phyloP scores from a whole-genome alignment of 2,888 invertebrate genomes.

The Temnothorax rugatulus region DNA sequence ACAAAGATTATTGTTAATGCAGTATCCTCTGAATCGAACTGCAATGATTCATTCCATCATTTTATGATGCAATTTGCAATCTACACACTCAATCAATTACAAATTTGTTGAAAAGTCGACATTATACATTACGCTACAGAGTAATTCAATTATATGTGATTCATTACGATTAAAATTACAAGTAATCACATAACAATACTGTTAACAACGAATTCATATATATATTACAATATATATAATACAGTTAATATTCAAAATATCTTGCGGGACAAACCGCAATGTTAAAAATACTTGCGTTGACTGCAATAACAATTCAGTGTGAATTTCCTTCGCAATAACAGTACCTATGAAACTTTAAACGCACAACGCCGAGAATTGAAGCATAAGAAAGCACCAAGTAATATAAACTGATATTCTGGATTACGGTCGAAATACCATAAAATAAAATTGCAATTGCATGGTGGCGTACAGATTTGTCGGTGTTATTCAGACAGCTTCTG shows the following conservation, averaged over 20 bases:
- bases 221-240: constrained; percentile 59
- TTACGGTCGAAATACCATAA: not conserved
- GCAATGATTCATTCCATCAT: not conserved
- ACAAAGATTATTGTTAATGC: constrained; percentile 4
- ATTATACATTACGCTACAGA: constrained; percentile 4
- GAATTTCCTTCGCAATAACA: constrained; percentile 28
- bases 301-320: constrained; percentile 45
- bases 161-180: constrained; percentile 49
- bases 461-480: not conserved
- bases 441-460: constrained; percentile 28
- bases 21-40: not conserved
- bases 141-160: constrained; percentile 26
- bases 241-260: constrained; percentile 60
- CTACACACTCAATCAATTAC: constrained; percentile 30
- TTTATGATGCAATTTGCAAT: constrained; percentile 27
- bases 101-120: constrained; percentile 31
- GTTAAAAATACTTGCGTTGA: constrained; percentile 56
- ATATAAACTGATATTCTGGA: constrained; percentile 4
- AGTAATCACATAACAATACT: constrained; percentile 56
- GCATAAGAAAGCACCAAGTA: constrained; percentile 13
- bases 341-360: not conserved
- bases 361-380: not conserved
- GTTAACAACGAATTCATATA: constrained; percentile 54
- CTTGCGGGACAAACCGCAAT: constrained; percentile 21
- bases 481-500: constrained; percentile 76